Percentiles rank a stretch among this genome's conserved stretches.
These are phyloP conservation scores for Eptesicus fuscus DNA, from an alignment of 2,113 vertebrate genomes.

Conservation along the genomic window DNA sequence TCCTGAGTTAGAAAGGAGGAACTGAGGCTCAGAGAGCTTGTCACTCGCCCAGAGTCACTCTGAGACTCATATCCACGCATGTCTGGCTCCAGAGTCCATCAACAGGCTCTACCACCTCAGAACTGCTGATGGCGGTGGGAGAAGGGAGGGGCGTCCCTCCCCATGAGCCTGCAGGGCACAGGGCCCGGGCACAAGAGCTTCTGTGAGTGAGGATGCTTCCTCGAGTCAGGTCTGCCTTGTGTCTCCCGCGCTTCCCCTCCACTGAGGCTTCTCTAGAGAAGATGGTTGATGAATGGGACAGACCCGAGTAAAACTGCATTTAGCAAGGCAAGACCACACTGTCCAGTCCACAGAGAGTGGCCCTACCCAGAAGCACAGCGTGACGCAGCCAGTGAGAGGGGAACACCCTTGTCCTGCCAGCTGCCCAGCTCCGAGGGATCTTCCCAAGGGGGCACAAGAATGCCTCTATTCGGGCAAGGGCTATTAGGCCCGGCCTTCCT, in stretches of 20 bases:
- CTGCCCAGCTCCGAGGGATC: background rate
- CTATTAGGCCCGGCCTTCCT: background rate
- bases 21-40: background rate
- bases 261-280: background rate
- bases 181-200: background rate
- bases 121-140: rapidly evolving
- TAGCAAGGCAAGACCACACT: background rate
- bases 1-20: background rate
- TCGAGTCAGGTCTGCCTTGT: background rate
- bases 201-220: background rate
- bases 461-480: background rate
- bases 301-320: background rate
- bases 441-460: background rate
- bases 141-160: background rate
- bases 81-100: background rate
- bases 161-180: background rate
- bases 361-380: background rate
- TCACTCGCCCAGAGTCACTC: background rate
- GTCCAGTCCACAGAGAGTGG: background rate
- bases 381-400: background rate
- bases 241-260: background rate
- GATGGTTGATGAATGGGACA: background rate
- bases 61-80: background rate
- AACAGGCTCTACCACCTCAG: background rate
- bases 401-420: background rate